Base-by-base conservation (phyloP, 2,113 vertebrate species). In the Tychaedon coryphoeus region DNA sequence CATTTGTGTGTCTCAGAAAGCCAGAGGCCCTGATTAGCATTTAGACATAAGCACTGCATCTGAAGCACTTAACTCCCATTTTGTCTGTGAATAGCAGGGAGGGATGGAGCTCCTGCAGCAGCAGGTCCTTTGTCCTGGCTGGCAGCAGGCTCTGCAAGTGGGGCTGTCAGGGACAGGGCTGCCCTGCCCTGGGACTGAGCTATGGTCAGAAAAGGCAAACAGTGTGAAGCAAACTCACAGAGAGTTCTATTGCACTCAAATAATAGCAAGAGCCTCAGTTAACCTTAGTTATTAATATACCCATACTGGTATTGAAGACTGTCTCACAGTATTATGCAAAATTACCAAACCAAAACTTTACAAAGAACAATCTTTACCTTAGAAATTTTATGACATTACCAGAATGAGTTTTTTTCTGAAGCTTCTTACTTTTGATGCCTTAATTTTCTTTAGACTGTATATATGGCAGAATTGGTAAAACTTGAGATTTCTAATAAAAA, bases 51-150 rank as follows among this genome's bases (percentile, higher is more conserved):
- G 47, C n/a, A 42, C 10, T 60, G 12, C 0, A 0, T 67, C 38
- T 51, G 62, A 62, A 92, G 34, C 47, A 19, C 34, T 58, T 73
- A 7, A 34, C 40, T 78, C 29, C 40, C 15, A 5, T 20, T 58
- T 65, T 65, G 18, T 6, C 33, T 28, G 22, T 31, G 40, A 65
- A 20, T 47, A 26, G 11, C 26, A 64, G 56, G 3, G 60, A 64
- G 43, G 0, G 0, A 6, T 22, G 40, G 48, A 61, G 36, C 0
- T 14, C 11, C 11, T 61, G 56, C 26, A 76, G 58, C 56, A 75
- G 78, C 36, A 40, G 54, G 25, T 33, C 43, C 71, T 82, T 71
- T 38, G 45, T 65, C 25, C 76, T 58, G 57, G 53, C 65, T 83
- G 3, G 4, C 58, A 80, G 47, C 26, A 43, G 48, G n/a, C 0